Base-by-base conservation (phyloP, 2,113 vertebrate genomes). In the Grammomys dolichurus region DNA sequence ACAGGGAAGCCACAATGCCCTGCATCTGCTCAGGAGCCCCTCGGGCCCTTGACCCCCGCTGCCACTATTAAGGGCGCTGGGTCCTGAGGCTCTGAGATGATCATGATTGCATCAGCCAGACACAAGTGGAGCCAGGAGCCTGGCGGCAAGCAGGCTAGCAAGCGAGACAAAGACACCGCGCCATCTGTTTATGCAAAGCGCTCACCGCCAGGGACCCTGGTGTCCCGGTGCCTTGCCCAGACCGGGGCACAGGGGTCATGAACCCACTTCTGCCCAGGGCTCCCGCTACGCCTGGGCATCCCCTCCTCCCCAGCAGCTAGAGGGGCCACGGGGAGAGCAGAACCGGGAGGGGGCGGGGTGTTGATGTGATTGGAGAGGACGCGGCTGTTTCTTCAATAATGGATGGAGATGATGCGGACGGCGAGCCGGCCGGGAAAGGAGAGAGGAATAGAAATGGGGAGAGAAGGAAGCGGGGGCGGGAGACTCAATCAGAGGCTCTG, bases 341-440 rank as follows among this genome's bases (percentile, higher is more conserved):
- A 89, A 69, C 60, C 8, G 85, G 40, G 85, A 93, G 95, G 85
- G n/a, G 81, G 93, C 54, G 87, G 95, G 78, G 77, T 97, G 95
- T 97, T 97, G 97, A 98, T 97, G 97, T 98, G 97, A 98, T 98
- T 97, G 97, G 97, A 98, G 97, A 95, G 94, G 97, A 98, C 97
- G 95, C 97, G 95, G 97, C 97, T 97, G 97, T 98, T 98, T 97
- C 97, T 98, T 98, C 97, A 98, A 98, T 98, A 98, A 98, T 98
- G 97, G 97, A 98, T 98, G 97, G 97, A 98, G 97, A 98, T 96
- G 97, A 97, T 97, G 97, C 97, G 96, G 97, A 90, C 93, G 82
- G 95, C 90, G 76, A 97, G 97, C 93, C 90, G 93, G 97, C 88
- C 95, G 43, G 81, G 96, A 96, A 94, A 97, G 95, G 92, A 97